Evolutionary conservation across 1,140 invertebrate species (phyloP), one percentile per base, ranked within the genome.

Genomic region (Panulirus ornatus): DNA sequence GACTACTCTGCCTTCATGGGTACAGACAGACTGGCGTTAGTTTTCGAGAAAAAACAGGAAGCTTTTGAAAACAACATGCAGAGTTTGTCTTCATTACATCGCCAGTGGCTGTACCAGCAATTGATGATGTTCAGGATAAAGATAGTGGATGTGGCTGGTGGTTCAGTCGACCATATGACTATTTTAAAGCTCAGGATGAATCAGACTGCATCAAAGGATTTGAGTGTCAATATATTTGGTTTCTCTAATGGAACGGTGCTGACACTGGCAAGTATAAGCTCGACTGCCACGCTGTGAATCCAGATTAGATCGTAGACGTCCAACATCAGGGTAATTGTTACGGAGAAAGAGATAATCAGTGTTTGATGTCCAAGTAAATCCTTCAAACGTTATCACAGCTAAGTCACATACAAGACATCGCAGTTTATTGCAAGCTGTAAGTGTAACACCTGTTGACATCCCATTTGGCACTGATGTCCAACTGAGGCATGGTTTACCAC

Each of bases 161-260:
- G 97, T 98, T 98, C 92, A 98, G 97, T 93, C 96, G 95, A 86
- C 95, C 96, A 92, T 96, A 98, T 93, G 95, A 96, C 91, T 95
- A 95, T 84, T 98, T 97, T 93, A 96, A 96, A 94, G 97, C 97
- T 2, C 96, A 96, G 87, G 96, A 97, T 92, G 94, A 95, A 27
- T 96, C 96, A 36, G 95, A 97, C 19, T 96, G 96, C 47, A 96
- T 96, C 30, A 95, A 96, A 92, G 97, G 97, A 1, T 90, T 63
- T 75, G 70, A 90, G 82, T 22, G n/a, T 34, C 51, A 14, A 89
- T 8, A 16, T 14, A 73, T n/a, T 34, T 22, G 2, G 78, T 47
- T 66, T 82, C 87, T 22, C 16, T 51, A 11, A 75, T 27, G 14
- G 87, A 82, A 14, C 66, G 27, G 27, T 47, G 47, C 22, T 58